Conservation (phyloP, 2,113 vertebrate species). For the Athene noctua region DNA sequence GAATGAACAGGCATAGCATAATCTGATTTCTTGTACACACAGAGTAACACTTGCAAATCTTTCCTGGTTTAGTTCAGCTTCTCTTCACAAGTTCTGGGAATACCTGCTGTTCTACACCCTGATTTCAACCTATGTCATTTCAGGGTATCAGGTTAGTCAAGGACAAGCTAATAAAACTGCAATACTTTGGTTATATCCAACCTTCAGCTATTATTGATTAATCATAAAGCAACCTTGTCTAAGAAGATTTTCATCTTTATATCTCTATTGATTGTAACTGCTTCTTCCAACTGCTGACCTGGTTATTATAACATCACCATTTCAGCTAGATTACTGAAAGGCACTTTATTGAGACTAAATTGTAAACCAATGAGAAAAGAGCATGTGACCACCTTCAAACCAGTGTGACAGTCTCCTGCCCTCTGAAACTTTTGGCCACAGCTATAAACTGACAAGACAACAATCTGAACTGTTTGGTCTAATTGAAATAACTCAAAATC, state of each 20-base stretch:
- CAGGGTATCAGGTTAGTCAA: neutral
- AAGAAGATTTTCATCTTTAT: neutral
- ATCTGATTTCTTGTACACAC: neutral
- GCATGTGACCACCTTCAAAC: neutral
- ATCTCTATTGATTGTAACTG: neutral
- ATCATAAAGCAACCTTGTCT: neutral
- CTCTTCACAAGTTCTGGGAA: neutral
- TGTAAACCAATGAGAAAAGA: neutral
- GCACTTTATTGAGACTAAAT: neutral
- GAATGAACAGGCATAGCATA: neutral
- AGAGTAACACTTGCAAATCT: neutral
- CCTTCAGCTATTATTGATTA: conserved; percentile 1
- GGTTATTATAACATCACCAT: neutral
- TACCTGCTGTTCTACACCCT: neutral
- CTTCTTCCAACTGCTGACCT: neutral
- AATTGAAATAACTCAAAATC: neutral
- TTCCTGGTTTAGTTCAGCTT: neutral
- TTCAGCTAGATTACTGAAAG: neutral
- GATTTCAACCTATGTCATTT: neutral
- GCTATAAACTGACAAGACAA: neutral
- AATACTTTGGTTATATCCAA: neutral
- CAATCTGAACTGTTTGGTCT: neutral
- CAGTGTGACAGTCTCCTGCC: neutral
- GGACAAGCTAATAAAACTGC: neutral
- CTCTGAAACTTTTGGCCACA: neutral